Percentiles rank a stretch among this genome's conserved stretches.
These are phyloP conservation scores for Chelonus insularis DNA, from an alignment of 1,140 invertebrate genomes.

Conservation along the genomic window DNA sequence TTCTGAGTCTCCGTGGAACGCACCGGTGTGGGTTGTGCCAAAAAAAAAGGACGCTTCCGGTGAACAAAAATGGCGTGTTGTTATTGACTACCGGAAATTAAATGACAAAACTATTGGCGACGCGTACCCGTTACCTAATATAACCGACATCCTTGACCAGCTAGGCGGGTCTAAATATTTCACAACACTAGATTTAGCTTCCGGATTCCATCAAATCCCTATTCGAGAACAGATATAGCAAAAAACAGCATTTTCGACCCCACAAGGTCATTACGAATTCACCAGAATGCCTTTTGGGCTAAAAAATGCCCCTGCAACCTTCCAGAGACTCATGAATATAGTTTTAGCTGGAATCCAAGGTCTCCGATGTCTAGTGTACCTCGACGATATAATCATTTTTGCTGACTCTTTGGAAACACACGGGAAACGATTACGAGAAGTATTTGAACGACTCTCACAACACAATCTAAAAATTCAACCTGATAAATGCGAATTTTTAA, in stretches of 20 bases:
- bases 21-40: constrained; percentile 43
- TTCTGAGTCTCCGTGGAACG: constrained; percentile 38
- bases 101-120: constrained; percentile 30
- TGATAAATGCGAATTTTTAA: no score
- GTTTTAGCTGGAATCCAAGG: no score
- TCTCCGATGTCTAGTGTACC: no score
- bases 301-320: constrained; percentile 42
- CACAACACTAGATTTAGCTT: constrained; percentile 47
- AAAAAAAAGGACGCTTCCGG: constrained; percentile 26
- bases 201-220: constrained; percentile 53
- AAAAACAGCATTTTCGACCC: no score
- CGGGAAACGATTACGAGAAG: no score
- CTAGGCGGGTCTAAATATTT: constrained; percentile 47
- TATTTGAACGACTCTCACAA: no score
- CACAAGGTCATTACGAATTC: constrained; percentile 34
- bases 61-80: constrained; percentile 30
- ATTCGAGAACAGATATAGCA: constrained; percentile 28
- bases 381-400: no score
- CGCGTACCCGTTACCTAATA: constrained; percentile 55
- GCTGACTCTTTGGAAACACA: no score
- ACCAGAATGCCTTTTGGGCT: constrained; percentile 51
- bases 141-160: constrained; percentile 50
- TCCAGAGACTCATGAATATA: no score
- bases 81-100: constrained; percentile 30
- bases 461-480: no score